Evolutionary conservation across 2,113 vertebrate species (phyloP), one percentile per base, ranked within the genome.

Genomic region (Telmatochromis bifrenatus): DNA sequence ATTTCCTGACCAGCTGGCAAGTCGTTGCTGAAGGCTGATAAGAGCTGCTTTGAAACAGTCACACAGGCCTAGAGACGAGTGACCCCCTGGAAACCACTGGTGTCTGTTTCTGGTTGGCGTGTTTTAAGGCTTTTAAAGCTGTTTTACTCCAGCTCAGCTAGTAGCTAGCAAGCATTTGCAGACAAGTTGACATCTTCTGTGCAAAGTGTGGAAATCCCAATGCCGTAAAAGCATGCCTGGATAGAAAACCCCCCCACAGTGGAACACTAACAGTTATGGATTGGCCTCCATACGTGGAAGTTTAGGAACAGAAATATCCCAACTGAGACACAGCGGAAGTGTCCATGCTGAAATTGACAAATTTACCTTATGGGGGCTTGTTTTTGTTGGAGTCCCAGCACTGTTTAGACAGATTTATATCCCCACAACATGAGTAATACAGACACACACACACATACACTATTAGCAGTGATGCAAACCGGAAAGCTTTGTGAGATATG

Each of bases 401-500:
- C 10, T 14, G 51, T 81, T 83, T 77, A 42, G 60, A 85, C 42
- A 55, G 33, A 82, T 53, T 85, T 21, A 54, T 60, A 37, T 82
- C 83, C 33, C 45, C 65, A 79, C 83, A 82, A 77, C 83, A 26
- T 19, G 77, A 84, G 31, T 33, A 65, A 55, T 35, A 45, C 17
- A 53, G 19, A 65, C 17, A 79, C 39, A 80, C 37, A 47, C 45
- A 85, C 51, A 65, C 56, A 87, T 23, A 65, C 62, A 77, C 37
- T 79, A 42, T 88, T 60, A 87, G 90, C 84, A 28, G 54, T 83
- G 81, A 84, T 84, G 90, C 88, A 91, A 53, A 91, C 84, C 42
- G 83, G 88, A 91, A 90, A 87, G 87, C 83, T 87, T 51, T 79
- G 82, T 58, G 86, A 58, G 92, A 81, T 86, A 83, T 94, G 91